phyloP scores from a whole-genome alignment of 2,113 vertebrate genomes.

The Archocentrus centrarchus region DNA sequence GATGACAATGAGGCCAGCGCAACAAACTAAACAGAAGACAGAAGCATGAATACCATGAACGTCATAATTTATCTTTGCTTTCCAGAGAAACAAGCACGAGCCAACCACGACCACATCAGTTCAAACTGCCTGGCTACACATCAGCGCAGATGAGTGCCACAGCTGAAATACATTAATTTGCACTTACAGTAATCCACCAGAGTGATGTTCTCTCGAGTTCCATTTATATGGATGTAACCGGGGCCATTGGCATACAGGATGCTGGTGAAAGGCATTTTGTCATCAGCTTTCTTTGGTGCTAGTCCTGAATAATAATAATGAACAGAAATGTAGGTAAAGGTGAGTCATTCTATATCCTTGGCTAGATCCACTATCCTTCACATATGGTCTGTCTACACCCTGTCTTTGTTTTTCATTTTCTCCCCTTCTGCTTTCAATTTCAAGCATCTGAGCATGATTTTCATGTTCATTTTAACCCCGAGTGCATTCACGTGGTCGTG shows the following conservation, averaged over 20 bases:
- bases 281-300: constrained; percentile 79
- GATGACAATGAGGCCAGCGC: not conserved
- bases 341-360: too few relatives aligned
- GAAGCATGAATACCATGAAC: not conserved
- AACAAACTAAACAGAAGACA: constrained; percentile 23
- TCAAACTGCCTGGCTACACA: constrained; percentile 32
- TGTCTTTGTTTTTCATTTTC: not conserved
- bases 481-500: not conserved
- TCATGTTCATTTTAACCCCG: not conserved
- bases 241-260: constrained; percentile 86
- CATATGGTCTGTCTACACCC: not conserved
- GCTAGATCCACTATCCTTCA: not conserved
- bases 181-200: constrained; percentile 82
- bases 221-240: constrained; percentile 82
- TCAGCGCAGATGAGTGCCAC: constrained; percentile 30
- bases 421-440: not conserved
- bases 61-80: constrained; percentile 38
- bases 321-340: not conserved
- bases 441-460: not conserved
- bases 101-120: constrained; percentile 53
- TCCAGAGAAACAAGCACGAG: constrained; percentile 32
- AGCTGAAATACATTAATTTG: constrained; percentile 70
- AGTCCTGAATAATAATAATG: constrained; percentile 72
- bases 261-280: constrained; percentile 83
- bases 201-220: constrained; percentile 83